A percentile compares a stretch with the other conserved stretches of the same genome.
These are phyloP conservation scores for Calcarius lapponicus DNA, from an alignment of 2,797 vertebrate genomes.

Conservation along the genomic window DNA sequence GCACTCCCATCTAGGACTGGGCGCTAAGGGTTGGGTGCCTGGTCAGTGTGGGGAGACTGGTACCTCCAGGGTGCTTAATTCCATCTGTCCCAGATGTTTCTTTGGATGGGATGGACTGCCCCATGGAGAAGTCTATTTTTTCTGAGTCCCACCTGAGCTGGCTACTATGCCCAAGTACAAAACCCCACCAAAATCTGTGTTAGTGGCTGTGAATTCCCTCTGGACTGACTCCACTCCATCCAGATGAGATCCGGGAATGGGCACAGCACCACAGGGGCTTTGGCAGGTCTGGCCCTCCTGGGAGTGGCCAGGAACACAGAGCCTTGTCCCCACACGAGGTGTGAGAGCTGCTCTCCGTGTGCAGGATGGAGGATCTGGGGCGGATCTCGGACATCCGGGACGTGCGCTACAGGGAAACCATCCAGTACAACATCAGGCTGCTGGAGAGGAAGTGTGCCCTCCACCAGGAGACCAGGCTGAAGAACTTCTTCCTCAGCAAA, in stretches of 20 bases:
- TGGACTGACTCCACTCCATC: not conserved
- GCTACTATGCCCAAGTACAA: fast-evolving
- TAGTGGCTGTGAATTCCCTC: not conserved
- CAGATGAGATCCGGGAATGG: not conserved
- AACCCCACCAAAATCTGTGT: not conserved
- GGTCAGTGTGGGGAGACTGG: not conserved
- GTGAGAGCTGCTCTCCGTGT: not conserved
- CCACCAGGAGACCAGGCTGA: slow-evolving; percentile 56
- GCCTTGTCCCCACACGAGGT: fast-evolving
- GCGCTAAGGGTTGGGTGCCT: not conserved
- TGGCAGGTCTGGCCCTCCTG: not conserved
- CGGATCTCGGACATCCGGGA: slow-evolving; percentile 64
- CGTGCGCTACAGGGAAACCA: slow-evolving; percentile 45
- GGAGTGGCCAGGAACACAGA: not conserved
- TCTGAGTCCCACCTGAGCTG: not conserved
- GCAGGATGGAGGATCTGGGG: slow-evolving; percentile 62
- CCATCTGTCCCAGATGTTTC: not conserved
- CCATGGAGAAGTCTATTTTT: not conserved
- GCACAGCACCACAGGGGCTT: not conserved
- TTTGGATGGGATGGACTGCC: not conserved
- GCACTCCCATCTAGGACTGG: not conserved
- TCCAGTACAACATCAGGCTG: slow-evolving; percentile 61
- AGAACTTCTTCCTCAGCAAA: slow-evolving; percentile 64
- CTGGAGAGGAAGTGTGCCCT: slow-evolving; percentile 52
- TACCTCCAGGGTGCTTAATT: not conserved